Percentiles rank a stretch among this genome's conserved stretches.
Evolutionary conservation across 2,888 invertebrate genomes (phyloP).

Genomic region (Pediacus dermestoides): DNA sequence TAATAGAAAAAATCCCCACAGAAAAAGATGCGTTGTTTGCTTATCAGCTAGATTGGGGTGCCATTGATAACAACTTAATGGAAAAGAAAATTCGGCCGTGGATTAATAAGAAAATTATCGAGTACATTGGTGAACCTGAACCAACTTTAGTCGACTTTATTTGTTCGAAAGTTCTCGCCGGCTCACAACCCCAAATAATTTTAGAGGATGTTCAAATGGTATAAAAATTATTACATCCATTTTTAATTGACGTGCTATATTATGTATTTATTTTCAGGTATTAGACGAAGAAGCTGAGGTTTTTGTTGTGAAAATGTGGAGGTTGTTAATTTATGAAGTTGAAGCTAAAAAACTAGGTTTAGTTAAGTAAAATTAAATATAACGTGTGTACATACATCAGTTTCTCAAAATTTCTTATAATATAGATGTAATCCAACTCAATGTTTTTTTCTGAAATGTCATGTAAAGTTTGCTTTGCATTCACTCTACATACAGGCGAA

Average conservation of each 20-base stretch:
- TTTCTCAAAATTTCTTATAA: slow-evolving; percentile 8
- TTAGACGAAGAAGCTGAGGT: slow-evolving; percentile 99
- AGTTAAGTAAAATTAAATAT: slow-evolving; percentile 58
- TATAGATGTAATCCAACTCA: no score
- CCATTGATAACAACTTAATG: slow-evolving; percentile 75
- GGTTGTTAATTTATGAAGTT: slow-evolving; percentile 97
- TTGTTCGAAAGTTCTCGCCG: slow-evolving; percentile 94
- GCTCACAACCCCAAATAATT: slow-evolving; percentile 89
- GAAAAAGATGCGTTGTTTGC: slow-evolving; percentile 95
- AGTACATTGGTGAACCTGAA: slow-evolving; percentile 99
- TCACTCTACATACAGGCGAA: no score
- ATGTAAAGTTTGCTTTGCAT: no score
- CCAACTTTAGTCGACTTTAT: slow-evolving; percentile 98
- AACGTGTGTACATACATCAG: slow-evolving; percentile 10
- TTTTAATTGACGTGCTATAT: background rate
- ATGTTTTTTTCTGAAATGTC: no score
- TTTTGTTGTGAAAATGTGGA: slow-evolving; percentile 99
- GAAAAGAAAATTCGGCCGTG: slow-evolving; percentile 96
- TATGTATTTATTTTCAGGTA: slow-evolving; percentile 62
- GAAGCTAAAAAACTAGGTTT: slow-evolving; percentile 96
- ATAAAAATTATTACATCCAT: slow-evolving; percentile 36
- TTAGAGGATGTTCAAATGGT: slow-evolving; percentile 99
- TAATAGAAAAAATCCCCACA: slow-evolving; percentile 98
- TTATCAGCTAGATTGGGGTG: slow-evolving; percentile 87
- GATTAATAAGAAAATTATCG: slow-evolving; percentile 99